Evolutionary conservation across 2,113 vertebrate species (phyloP).

Genomic region (Catharus fuscescens): DNA sequence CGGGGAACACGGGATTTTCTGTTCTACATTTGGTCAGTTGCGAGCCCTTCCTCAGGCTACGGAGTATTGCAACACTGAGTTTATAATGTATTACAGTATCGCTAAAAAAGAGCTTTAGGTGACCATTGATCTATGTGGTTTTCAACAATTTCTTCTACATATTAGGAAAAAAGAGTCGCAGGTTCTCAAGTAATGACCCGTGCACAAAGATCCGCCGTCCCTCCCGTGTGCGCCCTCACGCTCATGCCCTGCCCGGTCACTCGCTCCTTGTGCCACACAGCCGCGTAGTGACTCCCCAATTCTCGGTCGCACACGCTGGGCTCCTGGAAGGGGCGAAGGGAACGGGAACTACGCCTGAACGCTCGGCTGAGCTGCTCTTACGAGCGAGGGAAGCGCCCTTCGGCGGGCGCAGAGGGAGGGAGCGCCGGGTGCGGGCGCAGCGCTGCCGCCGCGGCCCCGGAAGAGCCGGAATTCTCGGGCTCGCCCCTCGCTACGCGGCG

Average conservation of each 20-base stretch:
- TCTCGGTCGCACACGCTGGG: background rate
- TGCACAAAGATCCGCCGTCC: too few relatives aligned
- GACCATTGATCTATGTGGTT: background rate
- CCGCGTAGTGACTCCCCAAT: background rate
- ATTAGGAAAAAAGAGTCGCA: too few relatives aligned
- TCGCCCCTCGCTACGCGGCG: background rate
- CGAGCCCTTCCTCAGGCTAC: background rate
- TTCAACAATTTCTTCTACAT: background rate
- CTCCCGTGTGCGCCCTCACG: rapidly evolving
- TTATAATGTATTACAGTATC: rapidly evolving
- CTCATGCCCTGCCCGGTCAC: background rate
- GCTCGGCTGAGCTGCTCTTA: background rate
- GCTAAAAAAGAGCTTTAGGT: background rate
- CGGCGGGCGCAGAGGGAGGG: background rate
- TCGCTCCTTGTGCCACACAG: background rate
- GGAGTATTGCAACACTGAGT: background rate
- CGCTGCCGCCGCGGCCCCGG: background rate
- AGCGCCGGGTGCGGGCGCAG: background rate
- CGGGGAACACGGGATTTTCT: background rate
- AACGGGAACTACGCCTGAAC: background rate
- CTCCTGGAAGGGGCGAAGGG: background rate
- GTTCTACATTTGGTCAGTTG: background rate
- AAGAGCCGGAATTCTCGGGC: too few relatives aligned
- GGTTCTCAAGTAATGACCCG: background rate
- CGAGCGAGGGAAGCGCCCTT: background rate